phyloP scores from a whole-genome alignment of 2,113 vertebrate species.

The Jacana jacana region DNA sequence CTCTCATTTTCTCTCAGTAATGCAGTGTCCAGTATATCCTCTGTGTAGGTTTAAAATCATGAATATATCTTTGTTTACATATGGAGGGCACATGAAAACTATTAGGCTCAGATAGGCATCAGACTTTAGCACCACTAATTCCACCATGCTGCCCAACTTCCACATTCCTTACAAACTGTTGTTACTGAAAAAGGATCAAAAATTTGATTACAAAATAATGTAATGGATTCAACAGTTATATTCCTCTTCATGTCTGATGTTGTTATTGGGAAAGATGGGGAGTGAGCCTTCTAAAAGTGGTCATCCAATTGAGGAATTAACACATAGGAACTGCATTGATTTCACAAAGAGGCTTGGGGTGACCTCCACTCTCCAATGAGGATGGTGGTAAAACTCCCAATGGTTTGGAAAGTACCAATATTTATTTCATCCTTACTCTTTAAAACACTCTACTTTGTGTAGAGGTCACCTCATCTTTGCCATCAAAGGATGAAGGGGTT shows the following conservation, averaged over 20 bases:
- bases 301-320: not conserved
- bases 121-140: not conserved
- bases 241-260: not conserved
- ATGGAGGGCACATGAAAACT: not conserved
- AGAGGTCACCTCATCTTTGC: not conserved
- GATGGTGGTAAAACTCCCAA: not conserved
- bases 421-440: slow-evolving; percentile 8
- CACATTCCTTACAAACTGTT: not conserved
- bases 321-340: not conserved
- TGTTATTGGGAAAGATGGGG: not conserved
- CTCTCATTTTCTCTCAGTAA: not conserved
- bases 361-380: not conserved
- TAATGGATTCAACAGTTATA: not conserved
- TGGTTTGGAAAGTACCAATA: not conserved
- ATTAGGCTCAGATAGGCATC: not conserved
- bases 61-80: not conserved
- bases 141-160: not conserved
- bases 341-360: not conserved
- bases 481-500: not conserved
- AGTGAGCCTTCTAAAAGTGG: not conserved
- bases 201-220: not conserved
- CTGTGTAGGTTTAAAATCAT: not conserved
- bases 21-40: not conserved
- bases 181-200: not conserved
- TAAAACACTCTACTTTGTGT: not conserved